These are phyloP conservation scores for Amphiprion ocellaris DNA, from an alignment of 2,113 vertebrate species.

Conservation along the genomic window DNA sequence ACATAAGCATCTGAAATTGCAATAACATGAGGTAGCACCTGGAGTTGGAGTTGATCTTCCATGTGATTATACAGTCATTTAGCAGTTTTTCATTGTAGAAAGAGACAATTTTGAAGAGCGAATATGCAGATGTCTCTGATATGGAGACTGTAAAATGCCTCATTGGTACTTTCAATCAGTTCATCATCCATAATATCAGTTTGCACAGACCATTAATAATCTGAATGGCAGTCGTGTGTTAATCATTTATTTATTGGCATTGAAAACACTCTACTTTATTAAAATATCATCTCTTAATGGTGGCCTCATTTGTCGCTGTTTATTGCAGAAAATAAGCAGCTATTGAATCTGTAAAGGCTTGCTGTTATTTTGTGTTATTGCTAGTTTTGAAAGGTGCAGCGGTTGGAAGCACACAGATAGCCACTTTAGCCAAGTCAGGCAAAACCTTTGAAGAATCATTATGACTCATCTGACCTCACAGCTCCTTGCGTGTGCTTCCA, in stretches of 20 bases:
- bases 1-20: neutral
- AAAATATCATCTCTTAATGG: neutral
- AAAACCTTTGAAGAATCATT: too few relatives aligned
- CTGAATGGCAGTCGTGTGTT: constrained; percentile 16
- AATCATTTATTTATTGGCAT: constrained; percentile 35
- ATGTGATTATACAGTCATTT: neutral
- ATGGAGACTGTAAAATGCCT: constrained; percentile 2
- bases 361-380: neutral
- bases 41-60: neutral
- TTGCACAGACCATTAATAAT: constrained; percentile 31
- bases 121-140: constrained; percentile 12
- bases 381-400: neutral
- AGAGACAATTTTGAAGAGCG: constrained; percentile 4
- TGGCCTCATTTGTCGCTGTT: neutral
- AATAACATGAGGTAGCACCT: neutral
- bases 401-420: neutral
- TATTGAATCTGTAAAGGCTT: neutral
- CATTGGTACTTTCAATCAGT: constrained; percentile 24
- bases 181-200: constrained; percentile 42
- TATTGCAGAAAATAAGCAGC: constrained; percentile 10
- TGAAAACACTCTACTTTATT: constrained; percentile 12
- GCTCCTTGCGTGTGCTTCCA: too few relatives aligned
- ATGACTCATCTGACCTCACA: too few relatives aligned
- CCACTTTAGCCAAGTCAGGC: neutral
- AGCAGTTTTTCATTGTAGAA: neutral